These are phyloP conservation scores for Panopea generosa DNA, from an alignment of 2,888 invertebrate genomes.

Conservation along the genomic window DNA sequence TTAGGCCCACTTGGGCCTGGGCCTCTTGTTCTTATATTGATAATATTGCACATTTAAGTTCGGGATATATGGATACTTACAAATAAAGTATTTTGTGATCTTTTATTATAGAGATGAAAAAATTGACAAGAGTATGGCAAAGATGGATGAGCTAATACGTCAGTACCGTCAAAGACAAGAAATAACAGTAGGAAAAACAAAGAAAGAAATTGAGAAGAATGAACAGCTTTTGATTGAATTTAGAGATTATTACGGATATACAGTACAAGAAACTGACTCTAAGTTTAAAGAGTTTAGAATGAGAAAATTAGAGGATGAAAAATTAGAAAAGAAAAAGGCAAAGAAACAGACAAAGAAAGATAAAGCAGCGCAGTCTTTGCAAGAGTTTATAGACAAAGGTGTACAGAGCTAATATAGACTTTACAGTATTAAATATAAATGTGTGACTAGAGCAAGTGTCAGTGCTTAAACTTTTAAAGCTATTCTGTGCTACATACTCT, in stretches of 20 bases:
- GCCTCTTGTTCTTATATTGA: no score
- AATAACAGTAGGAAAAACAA: constrained; percentile 7
- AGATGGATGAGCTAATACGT: constrained; percentile 40
- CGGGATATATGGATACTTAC: no score
- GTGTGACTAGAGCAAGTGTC: no score
- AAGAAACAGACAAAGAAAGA: constrained; percentile 36
- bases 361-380: constrained; percentile 5
- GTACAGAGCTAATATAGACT: no score
- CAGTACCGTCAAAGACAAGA: constrained; percentile 33
- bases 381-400: constrained; percentile 13
- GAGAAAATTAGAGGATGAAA: constrained; percentile 12
- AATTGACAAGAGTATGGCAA: constrained; percentile 44
- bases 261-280: constrained; percentile 3
- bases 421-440: no score
- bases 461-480: no score
- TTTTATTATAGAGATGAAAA: constrained; percentile 37
- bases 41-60: no score
- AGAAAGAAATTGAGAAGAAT: constrained; percentile 10
- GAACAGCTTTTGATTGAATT: constrained; percentile 35
- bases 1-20: no score
- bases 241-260: constrained; percentile 46
- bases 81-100: no score
- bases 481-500: no score
- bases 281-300: constrained; percentile 33
- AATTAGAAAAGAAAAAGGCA: constrained; percentile 12